Evolutionary conservation across 2,113 vertebrate species (phyloP).

Genomic region (Tympanuchus pallidicinctus): DNA sequence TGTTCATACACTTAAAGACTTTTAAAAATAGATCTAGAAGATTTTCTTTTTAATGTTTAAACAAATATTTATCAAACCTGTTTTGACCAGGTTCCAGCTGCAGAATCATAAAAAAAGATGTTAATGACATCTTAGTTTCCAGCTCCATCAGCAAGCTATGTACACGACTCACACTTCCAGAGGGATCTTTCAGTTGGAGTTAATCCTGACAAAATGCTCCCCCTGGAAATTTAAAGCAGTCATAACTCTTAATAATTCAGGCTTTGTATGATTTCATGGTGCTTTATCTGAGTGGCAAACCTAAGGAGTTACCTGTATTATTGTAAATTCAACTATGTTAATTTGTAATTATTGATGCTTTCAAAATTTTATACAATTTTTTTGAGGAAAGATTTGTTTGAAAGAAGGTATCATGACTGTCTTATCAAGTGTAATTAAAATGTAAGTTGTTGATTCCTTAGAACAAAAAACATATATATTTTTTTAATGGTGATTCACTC

Average conservation of each 20-base stretch:
- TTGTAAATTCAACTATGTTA: neutral
- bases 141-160: neutral
- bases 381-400: neutral
- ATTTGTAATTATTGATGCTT: neutral
- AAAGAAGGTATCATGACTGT: neutral
- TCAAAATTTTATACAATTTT: neutral
- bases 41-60: neutral
- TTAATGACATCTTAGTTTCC: neutral
- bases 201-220: neutral
- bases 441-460: conserved; percentile 41
- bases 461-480: conserved; percentile 1
- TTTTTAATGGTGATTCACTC: conserved; percentile 49
- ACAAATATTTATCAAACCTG: neutral
- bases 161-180: fast-evolving
- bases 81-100: neutral
- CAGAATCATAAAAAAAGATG: neutral
- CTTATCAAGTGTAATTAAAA: neutral
- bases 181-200: neutral
- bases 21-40: neutral
- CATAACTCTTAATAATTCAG: neutral
- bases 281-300: neutral
- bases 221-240: neutral
- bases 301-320: neutral
- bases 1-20: fast-evolving
- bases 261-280: neutral